A percentile compares a stretch with the other conserved stretches of the same genome.
These are phyloP conservation scores for Prinia subflava DNA, from an alignment of 2,113 vertebrate species.

Conservation along the genomic window DNA sequence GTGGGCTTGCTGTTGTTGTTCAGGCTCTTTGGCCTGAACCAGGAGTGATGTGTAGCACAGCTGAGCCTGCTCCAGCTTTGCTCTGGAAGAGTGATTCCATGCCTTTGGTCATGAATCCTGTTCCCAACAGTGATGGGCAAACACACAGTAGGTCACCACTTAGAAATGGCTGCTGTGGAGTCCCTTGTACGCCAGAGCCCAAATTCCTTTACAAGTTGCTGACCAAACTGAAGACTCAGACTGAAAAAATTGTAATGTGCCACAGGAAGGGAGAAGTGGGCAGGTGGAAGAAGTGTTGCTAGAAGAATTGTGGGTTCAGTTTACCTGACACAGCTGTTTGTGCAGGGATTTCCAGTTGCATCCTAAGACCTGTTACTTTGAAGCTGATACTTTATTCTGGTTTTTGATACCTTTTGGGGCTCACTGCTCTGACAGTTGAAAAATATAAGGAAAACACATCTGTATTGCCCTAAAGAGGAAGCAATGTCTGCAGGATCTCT, in stretches of 20 bases:
- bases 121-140: not conserved
- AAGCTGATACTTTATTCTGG: not conserved
- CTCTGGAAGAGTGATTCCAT: not conserved
- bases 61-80: not conserved
- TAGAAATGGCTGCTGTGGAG: not conserved
- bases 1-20: accelerated
- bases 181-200: not conserved
- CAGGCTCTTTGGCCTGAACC: not conserved
- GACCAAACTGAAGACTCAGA: not conserved
- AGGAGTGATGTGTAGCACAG: not conserved
- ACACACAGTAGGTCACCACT: accelerated
- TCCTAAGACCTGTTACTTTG: not conserved
- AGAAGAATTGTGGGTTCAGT: not conserved
- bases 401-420: not conserved
- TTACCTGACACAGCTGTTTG: not conserved
- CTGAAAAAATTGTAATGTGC: not conserved
- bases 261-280: not conserved
- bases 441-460: not conserved
- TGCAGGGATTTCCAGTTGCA: not conserved
- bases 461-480: not conserved
- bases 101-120: not conserved
- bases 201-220: not conserved
- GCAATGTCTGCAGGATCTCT: not conserved
- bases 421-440: not conserved
- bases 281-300: not conserved